These are phyloP conservation scores for Eptatretus atami DNA, from an alignment of 2,797 vertebrate species.

Conservation along the genomic window DNA sequence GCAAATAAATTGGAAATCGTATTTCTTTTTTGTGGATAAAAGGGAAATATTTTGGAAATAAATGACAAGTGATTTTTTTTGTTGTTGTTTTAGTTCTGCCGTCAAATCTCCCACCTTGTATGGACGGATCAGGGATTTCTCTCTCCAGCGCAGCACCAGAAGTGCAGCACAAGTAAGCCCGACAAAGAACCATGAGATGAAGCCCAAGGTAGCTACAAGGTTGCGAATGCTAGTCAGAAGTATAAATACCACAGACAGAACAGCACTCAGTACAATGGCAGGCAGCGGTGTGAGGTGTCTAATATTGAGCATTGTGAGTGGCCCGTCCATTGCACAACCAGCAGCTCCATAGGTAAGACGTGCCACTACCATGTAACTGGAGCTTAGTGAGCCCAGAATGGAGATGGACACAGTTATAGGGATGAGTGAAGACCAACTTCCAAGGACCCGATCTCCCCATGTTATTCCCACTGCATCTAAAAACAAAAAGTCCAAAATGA, in stretches of 20 bases:
- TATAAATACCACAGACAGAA: slow-evolving; percentile 16
- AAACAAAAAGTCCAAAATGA: slow-evolving; percentile 7
- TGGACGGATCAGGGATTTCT: slow-evolving; percentile 16
- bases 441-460: slow-evolving; percentile 20
- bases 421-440: slow-evolving; percentile 17
- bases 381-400: slow-evolving; percentile 16
- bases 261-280: slow-evolving; percentile 17
- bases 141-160: slow-evolving; percentile 18
- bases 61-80: no score
- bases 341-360: slow-evolving; percentile 18
- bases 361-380: slow-evolving; percentile 15
- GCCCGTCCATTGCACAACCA: slow-evolving; percentile 16
- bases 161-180: slow-evolving; percentile 16
- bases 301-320: slow-evolving; percentile 20
- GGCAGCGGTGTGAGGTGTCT: slow-evolving; percentile 16
- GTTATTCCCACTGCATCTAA: slow-evolving; percentile 20
- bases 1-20: no score
- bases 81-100: no score
- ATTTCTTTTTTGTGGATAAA: no score
- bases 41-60: no score
- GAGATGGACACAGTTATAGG: slow-evolving; percentile 18
- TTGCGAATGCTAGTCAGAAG: slow-evolving; percentile 16
- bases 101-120: slow-evolving; percentile 17
- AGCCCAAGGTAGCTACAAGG: slow-evolving; percentile 19
- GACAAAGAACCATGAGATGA: slow-evolving; percentile 15